Evolutionary conservation across 2,888 invertebrate species (phyloP).

Genomic region (Limulus polyphemus): DNA sequence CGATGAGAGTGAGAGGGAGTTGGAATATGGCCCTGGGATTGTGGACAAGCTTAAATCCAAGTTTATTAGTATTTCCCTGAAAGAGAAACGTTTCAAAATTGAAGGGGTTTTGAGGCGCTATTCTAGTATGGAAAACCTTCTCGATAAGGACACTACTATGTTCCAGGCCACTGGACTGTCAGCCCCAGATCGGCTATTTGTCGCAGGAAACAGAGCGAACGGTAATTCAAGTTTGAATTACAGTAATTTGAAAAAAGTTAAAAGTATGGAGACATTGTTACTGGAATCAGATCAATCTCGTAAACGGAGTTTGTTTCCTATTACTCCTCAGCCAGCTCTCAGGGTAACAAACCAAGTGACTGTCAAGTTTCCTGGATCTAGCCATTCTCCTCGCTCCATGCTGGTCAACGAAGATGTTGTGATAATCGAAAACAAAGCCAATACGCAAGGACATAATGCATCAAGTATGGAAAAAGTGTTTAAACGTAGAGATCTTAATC

Average conservation of each 20-base stretch:
- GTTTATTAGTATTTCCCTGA: constrained; percentile 20
- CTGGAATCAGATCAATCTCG: background rate
- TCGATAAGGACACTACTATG: background rate
- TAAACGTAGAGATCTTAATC: constrained; percentile 6
- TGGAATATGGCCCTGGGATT: constrained; percentile 25
- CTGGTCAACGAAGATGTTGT: constrained; percentile 15
- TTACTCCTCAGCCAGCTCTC: no score
- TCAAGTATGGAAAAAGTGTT: no score
- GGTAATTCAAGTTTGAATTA: no score
- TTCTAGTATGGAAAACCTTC: constrained; percentile 22
- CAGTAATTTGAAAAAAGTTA: constrained; percentile 10
- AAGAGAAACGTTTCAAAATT: constrained; percentile 6
- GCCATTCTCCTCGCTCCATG: no score
- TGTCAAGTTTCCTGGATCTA: no score
- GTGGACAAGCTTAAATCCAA: constrained; percentile 20
- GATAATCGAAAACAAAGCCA: constrained; percentile 6
- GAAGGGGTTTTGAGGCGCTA: constrained; percentile 13
- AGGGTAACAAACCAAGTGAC: no score
- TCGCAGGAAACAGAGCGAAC: no score
- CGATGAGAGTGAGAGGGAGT: constrained; percentile 10
- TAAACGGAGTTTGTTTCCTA: no score
- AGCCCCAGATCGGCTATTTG: no score
- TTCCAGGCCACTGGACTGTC: no score
- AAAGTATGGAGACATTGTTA: constrained; percentile 19
- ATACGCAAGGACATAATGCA: no score